Conservation (phyloP, 2,888 invertebrate genomes). For the Drepanosiphum platanoidis region DNA sequence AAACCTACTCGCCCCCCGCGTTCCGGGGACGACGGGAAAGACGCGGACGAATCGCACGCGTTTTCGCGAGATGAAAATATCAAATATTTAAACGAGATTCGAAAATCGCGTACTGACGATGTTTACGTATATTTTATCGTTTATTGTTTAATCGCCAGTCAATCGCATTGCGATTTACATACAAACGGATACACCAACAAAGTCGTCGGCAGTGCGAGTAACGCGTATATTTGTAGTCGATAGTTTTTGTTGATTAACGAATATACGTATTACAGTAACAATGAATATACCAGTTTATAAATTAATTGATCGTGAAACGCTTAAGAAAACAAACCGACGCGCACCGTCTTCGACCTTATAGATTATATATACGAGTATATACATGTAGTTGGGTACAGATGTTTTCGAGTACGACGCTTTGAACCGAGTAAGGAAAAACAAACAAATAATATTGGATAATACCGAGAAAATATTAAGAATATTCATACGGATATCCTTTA, state of each 20-base stretch:
- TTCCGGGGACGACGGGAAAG: background rate
- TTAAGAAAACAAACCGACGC: background rate
- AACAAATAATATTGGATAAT: background rate
- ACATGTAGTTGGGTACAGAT: too few species aligned
- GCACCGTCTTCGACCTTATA: background rate
- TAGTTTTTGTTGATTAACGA: background rate
- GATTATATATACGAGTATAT: too few species aligned
- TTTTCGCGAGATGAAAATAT: background rate
- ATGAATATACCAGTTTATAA: too few species aligned
- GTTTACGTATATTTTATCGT: background rate
- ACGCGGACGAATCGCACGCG: background rate
- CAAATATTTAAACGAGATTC: background rate
- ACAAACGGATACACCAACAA: too few species aligned
- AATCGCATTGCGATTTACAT: background rate
- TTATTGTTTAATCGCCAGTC: background rate
- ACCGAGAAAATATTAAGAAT: background rate
- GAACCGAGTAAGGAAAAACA: background rate
- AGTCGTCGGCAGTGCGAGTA: too few species aligned
- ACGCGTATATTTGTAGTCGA: too few species aligned
- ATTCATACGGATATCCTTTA: constrained; percentile 29
- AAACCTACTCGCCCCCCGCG: background rate
- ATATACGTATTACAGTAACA: too few species aligned
- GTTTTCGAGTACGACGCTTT: too few species aligned
- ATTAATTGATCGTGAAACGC: too few species aligned
- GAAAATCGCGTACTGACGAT: background rate